These are phyloP conservation scores for Drosophila sechellia DNA, from an alignment of 1,140 invertebrate species.

Conservation along the genomic window DNA sequence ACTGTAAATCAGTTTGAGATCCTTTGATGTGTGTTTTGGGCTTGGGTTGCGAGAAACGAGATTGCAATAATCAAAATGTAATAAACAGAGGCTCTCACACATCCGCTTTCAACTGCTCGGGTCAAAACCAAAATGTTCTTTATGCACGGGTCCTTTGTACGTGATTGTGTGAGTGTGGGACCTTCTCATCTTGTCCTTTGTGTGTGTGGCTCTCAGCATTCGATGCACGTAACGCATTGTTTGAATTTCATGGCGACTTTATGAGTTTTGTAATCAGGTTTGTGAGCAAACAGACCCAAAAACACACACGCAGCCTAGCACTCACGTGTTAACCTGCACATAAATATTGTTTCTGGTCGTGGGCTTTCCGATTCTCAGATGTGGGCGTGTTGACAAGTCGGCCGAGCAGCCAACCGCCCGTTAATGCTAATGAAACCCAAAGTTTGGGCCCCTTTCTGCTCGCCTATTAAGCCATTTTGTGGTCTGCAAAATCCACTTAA, in stretches of 20 bases:
- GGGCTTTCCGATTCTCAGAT: constrained; percentile 4
- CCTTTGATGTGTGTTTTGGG: constrained; percentile 40
- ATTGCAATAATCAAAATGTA: constrained; percentile 78
- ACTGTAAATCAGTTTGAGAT: constrained; percentile 61
- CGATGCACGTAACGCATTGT: constrained; percentile 81
- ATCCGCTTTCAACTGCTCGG: constrained; percentile 64
- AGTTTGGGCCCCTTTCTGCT: constrained; percentile 11
- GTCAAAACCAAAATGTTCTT: constrained; percentile 74
- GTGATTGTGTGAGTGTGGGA: constrained; percentile 31
- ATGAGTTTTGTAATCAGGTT: constrained; percentile 82
- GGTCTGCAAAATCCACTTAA: constrained; percentile 57
- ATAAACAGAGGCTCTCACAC: constrained; percentile 68
- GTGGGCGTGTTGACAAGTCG: constrained; percentile 63
- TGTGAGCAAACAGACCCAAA: constrained; percentile 69
- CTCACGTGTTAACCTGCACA: constrained; percentile 62
- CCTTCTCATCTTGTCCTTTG: constrained; percentile 50
- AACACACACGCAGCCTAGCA: constrained; percentile 33
- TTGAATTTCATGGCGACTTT: constrained; percentile 83
- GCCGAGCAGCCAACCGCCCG: constrained; percentile 39
- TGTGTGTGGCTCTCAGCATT: constrained; percentile 51
- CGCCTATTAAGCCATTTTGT: constrained; percentile 57
- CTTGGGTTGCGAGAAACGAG: constrained; percentile 51
- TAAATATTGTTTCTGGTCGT: constrained; percentile 69
- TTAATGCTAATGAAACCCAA: constrained; percentile 71
- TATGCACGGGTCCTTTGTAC: constrained; percentile 58